Base-by-base conservation (phyloP, 2,888 invertebrate genomes). In the Galeruca laticollis region DNA sequence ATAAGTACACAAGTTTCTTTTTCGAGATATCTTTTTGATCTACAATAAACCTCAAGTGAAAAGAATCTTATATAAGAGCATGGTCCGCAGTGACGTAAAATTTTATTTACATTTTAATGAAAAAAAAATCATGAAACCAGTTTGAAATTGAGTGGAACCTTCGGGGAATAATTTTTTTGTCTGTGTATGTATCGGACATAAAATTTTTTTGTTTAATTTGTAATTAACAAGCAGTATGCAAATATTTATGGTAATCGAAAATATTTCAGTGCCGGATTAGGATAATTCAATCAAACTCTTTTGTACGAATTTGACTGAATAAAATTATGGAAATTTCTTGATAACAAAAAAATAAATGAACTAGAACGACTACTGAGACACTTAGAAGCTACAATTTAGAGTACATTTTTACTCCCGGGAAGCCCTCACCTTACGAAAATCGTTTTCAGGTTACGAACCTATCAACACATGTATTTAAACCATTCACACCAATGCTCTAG, bases 81-180 rank as follows among this genome's bases (percentile, higher is more conserved):
- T 57, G n/a, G 21, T 31, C 18, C 37, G n/a, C 26, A 18, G 18
- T 66, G 59, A 66, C 66, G 66, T 66, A 59, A 65, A 65, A 13
- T 31, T 33, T 59, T 66, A 59, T 66, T 66, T 66, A 60, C 63
- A 63, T 62, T 56, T 54, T 57, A 10, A 33, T 40, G 18, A 40
- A 51, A 68, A 57, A 62, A 60, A 54, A 67, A 15, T 33, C 43
- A 21, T 40, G 13, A 62, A 56, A 68, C 57, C 51, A 49, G 68
- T 68, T 68, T 33, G 26, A 13, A 33, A 56, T 54, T 26, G 5
- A 43, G 37, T 63, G 63, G 56, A 31, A 40, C 54, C 63, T 63
- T 63, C 63, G 40, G 13, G 18, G 56, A 62, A 52, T n/a, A 15
- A 21, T n/a, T 37, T 63, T 54, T 61, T 61, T 63, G 35, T 62